Evolutionary conservation across 2,797 vertebrate genomes (phyloP), one percentile per base, ranked within the genome.

Genomic region (Hirundo rustica): DNA sequence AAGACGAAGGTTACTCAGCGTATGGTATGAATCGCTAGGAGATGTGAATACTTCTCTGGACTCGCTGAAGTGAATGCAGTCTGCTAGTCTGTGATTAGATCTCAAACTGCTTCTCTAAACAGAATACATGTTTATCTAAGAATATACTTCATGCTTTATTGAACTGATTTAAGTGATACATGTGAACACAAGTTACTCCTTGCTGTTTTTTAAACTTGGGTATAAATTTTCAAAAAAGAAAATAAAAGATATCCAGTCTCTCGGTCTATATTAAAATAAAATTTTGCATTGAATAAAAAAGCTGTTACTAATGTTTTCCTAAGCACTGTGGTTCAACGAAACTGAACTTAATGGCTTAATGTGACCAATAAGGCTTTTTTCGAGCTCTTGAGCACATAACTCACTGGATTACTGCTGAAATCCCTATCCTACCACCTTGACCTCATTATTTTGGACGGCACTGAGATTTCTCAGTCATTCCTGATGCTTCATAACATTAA

Each of bases 381-480:
- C 62, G 57, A 91, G 30, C 44, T 80, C 47, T 64, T 75, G 66
- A 81, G 32, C 19, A 66, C 36, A 32, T 83, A 93, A 79, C 36
- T 93, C 53, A 42, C 38, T 4, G 22, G 40, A 73, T 67, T 32
- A 55, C 53, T 48, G 16, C 44, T 80, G 57, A 94, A 94, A 93
- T 74, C 58, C 51, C 21, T 80, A 4, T 48, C 23, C 61, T 88
- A 60, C 45, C 45, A 57, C 32, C 36, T 71, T 81, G 68, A 87
- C 44, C 78, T 94, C 78, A 85, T 91, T 89, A 75, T 74, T 94
- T 88, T 78, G 55, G 72, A 71, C 77, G 93, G 26, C 30, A 36
- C 30, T 80, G 86, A 91, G 57, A 87, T 83, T 91, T 80, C 70
- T 92, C 86, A 74, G 50, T 77, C 8, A 0, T 79, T 88, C 40